A percentile compares a stretch with the other conserved stretches of the same genome.
phyloP scores from a whole-genome alignment of 2,113 vertebrate genomes.

The Chlorocebus sabaeus region DNA sequence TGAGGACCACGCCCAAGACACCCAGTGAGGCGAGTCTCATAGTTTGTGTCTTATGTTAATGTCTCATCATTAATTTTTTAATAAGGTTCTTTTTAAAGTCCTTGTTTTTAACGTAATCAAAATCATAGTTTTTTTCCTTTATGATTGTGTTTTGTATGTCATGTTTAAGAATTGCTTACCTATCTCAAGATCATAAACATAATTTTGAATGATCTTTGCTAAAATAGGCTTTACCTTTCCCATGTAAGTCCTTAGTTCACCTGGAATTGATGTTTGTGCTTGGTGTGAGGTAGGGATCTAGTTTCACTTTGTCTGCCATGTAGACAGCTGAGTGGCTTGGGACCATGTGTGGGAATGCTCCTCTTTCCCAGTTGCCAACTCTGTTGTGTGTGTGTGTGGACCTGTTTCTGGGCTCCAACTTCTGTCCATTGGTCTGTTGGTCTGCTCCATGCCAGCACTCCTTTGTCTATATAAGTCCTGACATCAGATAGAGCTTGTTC shows the following conservation, averaged over 20 bases:
- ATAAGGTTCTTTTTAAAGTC: not conserved
- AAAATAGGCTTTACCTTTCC: not conserved
- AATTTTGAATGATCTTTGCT: not conserved
- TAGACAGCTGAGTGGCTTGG: rapidly evolving
- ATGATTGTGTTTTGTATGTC: not conserved
- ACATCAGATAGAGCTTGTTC: rapidly evolving
- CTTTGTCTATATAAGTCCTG: rapidly evolving
- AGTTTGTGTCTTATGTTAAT: not conserved
- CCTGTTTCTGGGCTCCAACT: not conserved
- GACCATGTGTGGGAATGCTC: not conserved
- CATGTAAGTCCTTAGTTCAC: not conserved
- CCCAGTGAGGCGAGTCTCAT: not conserved
- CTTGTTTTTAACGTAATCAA: not conserved
- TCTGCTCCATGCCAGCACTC: rapidly evolving
- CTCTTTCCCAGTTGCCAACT: rapidly evolving
- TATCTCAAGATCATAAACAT: not conserved
- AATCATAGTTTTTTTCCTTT: not conserved
- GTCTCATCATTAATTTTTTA: not conserved
- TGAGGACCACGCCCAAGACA: too few species aligned
- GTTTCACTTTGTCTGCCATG: rapidly evolving
- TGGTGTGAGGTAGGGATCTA: not conserved
- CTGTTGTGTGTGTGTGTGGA: rapidly evolving
- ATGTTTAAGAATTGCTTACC: not conserved
- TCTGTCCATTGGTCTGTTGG: rapidly evolving
- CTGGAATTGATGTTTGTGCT: not conserved